These are phyloP conservation scores for Ormyrus pomaceus DNA, from an alignment of 2,888 invertebrate genomes.

Conservation along the genomic window DNA sequence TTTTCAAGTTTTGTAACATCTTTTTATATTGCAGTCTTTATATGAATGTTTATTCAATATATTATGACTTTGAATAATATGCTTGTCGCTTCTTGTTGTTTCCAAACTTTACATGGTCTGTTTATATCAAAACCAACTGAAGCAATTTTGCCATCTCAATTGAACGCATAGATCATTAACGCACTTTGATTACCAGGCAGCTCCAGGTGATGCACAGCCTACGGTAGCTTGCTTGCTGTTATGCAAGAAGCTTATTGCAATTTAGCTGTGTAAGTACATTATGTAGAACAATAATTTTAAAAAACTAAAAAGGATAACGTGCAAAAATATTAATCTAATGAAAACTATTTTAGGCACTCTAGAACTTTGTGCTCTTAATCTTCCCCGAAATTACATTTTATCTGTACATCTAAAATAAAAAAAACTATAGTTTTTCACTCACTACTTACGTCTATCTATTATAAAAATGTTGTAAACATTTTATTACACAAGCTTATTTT, in stretches of 20 bases:
- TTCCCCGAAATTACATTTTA: too few relatives aligned
- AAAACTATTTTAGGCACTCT: conserved; percentile 77
- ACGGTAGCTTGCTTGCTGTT: conserved; percentile 88
- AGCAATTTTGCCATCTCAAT: conserved; percentile 78
- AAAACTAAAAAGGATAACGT: conserved; percentile 1
- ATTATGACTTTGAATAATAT: conserved; percentile 92
- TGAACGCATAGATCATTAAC: conserved; percentile 86
- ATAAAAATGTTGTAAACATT: too few relatives aligned
- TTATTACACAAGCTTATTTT: too few relatives aligned
- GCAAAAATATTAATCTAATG: too few relatives aligned
- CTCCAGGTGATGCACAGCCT: conserved; percentile 85
- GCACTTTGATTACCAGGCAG: conserved; percentile 92
- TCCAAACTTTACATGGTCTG: conserved; percentile 88
- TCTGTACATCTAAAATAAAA: too few relatives aligned
- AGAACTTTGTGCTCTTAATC: conserved; percentile 81
- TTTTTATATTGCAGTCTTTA: conserved; percentile 76
- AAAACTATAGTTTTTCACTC: too few relatives aligned
- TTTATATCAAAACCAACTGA: conserved; percentile 81
- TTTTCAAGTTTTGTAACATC: conserved; percentile 34
- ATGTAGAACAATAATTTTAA: background rate
- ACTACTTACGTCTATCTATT: too few relatives aligned
- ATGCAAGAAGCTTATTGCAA: conserved; percentile 89
- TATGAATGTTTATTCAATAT: conserved; percentile 89
- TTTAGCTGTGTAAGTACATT: conserved; percentile 78
- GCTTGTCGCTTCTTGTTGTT: conserved; percentile 87